These are phyloP conservation scores for Portunus trituberculatus DNA, from an alignment of 1,140 invertebrate species.

Conservation along the genomic window DNA sequence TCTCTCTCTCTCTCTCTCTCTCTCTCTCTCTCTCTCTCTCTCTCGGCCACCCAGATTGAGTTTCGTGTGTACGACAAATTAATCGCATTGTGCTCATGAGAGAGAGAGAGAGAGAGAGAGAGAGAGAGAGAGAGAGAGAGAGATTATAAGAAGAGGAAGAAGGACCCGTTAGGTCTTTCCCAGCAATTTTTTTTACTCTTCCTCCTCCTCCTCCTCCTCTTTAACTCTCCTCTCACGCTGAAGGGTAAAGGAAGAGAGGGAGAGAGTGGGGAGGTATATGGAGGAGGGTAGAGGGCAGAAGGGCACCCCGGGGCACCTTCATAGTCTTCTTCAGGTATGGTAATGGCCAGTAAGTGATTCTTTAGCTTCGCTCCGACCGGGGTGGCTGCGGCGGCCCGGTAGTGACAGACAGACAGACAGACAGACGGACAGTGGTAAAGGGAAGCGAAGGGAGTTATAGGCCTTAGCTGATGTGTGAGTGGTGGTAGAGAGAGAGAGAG, in stretches of 20 bases:
- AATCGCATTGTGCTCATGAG: slow-evolving; percentile 25
- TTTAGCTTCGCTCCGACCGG: not conserved
- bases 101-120: slow-evolving; percentile 22
- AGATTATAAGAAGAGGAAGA: not conserved
- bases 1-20: slow-evolving; percentile 56
- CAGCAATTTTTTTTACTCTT: not conserved
- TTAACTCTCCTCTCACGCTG: not conserved
- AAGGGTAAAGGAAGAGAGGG: not conserved
- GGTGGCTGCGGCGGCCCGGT: not conserved
- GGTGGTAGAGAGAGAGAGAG: not conserved
- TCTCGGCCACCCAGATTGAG: slow-evolving; percentile 28
- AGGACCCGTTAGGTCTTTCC: not conserved
- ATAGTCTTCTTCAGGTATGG: slow-evolving; percentile 14
- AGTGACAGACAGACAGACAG: too few species aligned
- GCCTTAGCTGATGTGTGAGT: too few species aligned
- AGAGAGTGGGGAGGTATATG: not conserved
- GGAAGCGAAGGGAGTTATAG: not conserved
- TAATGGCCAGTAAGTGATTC: slow-evolving; percentile 39
- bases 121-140: slow-evolving; percentile 20
- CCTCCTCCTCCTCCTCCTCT: not conserved
- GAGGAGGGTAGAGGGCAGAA: not conserved
- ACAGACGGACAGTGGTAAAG: not conserved
- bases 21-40: slow-evolving; percentile 56
- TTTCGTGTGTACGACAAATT: slow-evolving; percentile 24
- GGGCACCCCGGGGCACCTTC: slow-evolving; percentile 12